Evolutionary conservation across 2,113 vertebrate genomes (phyloP).

Genomic region (Alosa alosa): DNA sequence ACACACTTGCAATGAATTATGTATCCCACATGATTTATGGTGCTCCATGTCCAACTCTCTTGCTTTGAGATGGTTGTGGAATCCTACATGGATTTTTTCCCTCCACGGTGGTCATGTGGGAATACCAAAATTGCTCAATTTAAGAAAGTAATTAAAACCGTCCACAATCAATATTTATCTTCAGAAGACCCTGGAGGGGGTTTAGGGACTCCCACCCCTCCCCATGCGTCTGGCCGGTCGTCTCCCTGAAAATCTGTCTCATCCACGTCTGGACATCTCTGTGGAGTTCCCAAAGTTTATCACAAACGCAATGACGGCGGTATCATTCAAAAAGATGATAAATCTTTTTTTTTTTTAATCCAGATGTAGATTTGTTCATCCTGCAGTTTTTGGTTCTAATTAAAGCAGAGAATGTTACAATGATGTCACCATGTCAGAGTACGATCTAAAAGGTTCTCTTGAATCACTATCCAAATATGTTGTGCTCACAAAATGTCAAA

Average conservation of each 20-base stretch:
- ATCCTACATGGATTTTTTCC: conserved; percentile 63
- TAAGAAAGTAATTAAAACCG: conserved; percentile 80
- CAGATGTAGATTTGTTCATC: background rate
- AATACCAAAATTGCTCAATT: conserved; percentile 79
- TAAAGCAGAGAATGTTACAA: background rate
- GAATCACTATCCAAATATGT: conserved; percentile 11
- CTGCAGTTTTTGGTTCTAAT: background rate
- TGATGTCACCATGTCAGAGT: conserved; percentile 18
- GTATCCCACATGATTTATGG: conserved; percentile 79
- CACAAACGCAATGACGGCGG: background rate
- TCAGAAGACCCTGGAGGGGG: conserved; percentile 62
- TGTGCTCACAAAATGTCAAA: conserved; percentile 5
- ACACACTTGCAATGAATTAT: conserved; percentile 76
- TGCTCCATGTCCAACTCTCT: conserved; percentile 64
- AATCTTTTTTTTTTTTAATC: background rate
- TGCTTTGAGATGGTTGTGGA: conserved; percentile 52
- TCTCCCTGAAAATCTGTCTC: conserved; percentile 34
- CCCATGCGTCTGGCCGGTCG: conserved; percentile 46
- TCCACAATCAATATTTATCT: conserved; percentile 78
- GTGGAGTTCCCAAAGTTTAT: background rate
- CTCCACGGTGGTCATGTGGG: conserved; percentile 58
- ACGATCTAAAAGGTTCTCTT: background rate
- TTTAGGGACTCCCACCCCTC: conserved; percentile 49
- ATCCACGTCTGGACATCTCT: background rate
- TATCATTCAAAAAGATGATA: background rate